Conservation (phyloP, 1,140 invertebrate genomes). For the Hylaeus anthracinus region DNA sequence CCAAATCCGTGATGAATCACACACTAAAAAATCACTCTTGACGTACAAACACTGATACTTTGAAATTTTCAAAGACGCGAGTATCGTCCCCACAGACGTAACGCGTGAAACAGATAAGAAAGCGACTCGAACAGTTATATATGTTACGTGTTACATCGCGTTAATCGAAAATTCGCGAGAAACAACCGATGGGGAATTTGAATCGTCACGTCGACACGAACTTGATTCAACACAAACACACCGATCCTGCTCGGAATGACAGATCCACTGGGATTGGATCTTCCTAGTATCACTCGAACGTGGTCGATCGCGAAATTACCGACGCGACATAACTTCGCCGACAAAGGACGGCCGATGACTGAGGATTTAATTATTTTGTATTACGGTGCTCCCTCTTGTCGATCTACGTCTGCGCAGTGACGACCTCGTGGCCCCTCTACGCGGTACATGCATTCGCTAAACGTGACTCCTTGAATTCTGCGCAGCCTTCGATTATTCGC, state of each 20-base stretch:
- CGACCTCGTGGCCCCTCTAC: not conserved
- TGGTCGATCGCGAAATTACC: not conserved
- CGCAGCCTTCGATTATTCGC: not conserved
- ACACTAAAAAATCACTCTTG: not conserved
- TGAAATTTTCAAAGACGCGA: not conserved
- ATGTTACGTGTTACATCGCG: no score
- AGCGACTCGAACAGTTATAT: not conserved
- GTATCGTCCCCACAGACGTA: not conserved
- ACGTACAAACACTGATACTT: not conserved
- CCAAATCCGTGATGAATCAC: not conserved
- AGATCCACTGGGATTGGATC: not conserved
- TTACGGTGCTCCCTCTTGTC: slow-evolving; percentile 11
- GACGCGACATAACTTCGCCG: not conserved
- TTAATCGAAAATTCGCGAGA: not conserved
- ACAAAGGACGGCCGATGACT: slow-evolving; percentile 30
- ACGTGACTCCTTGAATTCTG: not conserved
- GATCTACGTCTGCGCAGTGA: slow-evolving; percentile 26
- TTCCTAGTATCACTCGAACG: not conserved
- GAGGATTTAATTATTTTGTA: slow-evolving; percentile 50
- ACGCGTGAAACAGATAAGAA: not conserved
- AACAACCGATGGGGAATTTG: not conserved
- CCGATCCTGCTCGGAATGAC: not conserved
- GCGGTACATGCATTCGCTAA: slow-evolving; percentile 14
- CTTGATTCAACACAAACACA: not conserved
- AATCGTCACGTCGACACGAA: no score